Evolutionary conservation across 2,888 invertebrate species (phyloP).

Genomic region (Plebejus melissa): DNA sequence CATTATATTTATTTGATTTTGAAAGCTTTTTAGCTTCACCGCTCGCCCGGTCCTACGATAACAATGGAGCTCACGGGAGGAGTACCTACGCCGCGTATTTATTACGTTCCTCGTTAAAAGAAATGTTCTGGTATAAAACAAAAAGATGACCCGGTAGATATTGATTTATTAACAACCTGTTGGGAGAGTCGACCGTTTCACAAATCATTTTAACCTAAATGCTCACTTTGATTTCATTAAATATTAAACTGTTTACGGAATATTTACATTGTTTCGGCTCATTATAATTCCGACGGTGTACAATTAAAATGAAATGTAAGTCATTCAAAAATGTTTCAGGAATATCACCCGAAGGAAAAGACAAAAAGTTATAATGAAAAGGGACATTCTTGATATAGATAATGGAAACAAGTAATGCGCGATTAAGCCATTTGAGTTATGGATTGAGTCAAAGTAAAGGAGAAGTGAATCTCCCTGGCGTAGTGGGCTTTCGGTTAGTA

Average conservation of each 20-base stretch:
- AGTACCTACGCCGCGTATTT: not conserved
- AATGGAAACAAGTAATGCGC: not conserved
- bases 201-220: not conserved
- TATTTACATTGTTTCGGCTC: not conserved
- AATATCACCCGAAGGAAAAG: not conserved
- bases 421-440: not conserved
- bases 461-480: not conserved
- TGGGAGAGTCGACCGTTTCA: not conserved
- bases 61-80: not conserved
- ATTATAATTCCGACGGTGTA: not conserved
- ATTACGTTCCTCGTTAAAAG: not conserved
- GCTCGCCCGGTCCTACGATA: conserved; percentile 7
- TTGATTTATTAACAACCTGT: conserved; percentile 26
- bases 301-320: not conserved
- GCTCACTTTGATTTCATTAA: not conserved
- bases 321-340: not conserved
- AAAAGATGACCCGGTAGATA: conserved; percentile 4
- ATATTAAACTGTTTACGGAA: not conserved
- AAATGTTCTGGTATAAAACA: conserved; percentile 10
- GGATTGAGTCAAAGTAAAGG: not conserved
- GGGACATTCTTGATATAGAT: not conserved
- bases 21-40: conserved; percentile 22
- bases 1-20: conserved; percentile 26
- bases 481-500: not conserved
- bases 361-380: not conserved